Evolutionary conservation across 2,888 invertebrate species (phyloP).

Genomic region (Formica aserva): DNA sequence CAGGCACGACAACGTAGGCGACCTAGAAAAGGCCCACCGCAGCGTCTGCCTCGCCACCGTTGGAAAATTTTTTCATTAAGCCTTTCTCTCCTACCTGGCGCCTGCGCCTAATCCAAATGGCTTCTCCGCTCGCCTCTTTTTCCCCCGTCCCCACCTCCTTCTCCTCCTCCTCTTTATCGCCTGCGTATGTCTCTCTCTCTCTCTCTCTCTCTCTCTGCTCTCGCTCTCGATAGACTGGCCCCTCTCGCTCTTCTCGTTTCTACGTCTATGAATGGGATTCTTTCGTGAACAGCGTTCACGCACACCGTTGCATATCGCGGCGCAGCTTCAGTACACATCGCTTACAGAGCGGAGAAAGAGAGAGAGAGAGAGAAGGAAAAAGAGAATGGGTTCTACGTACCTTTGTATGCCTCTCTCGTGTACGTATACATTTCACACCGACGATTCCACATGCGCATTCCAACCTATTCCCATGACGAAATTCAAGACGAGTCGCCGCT

Average conservation of each 20-base stretch:
- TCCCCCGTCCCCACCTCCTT: slow-evolving; percentile 9
- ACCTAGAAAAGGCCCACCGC: slow-evolving; percentile 70
- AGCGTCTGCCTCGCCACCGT: slow-evolving; percentile 27
- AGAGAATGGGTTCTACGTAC: slow-evolving; percentile 37
- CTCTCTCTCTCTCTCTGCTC: slow-evolving; percentile 43
- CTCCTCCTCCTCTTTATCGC: not conserved
- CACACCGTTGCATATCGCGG: slow-evolving; percentile 29
- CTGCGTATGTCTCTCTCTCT: slow-evolving; percentile 41
- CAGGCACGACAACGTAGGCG: slow-evolving; percentile 47
- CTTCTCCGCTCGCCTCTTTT: slow-evolving; percentile 41
- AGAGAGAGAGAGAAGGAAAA: not conserved
- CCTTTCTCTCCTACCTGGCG: slow-evolving; percentile 80
- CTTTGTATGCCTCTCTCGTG: slow-evolving; percentile 58
- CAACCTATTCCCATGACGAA: slow-evolving; percentile 82
- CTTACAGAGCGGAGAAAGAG: slow-evolving; percentile 29
- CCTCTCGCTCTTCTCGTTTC: slow-evolving; percentile 71
- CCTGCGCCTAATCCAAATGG: slow-evolving; percentile 77
- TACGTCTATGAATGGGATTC: slow-evolving; percentile 82
- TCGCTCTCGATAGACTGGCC: slow-evolving; percentile 56
- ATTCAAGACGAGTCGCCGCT: slow-evolving; percentile 75
- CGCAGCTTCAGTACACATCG: slow-evolving; percentile 58
- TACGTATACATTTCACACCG: slow-evolving; percentile 54
- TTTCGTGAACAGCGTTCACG: slow-evolving; percentile 75
- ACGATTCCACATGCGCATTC: slow-evolving; percentile 76
- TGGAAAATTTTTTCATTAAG: slow-evolving; percentile 81